These are phyloP conservation scores for Hippocampus comes DNA, from an alignment of 2,113 vertebrate species.

Conservation along the genomic window DNA sequence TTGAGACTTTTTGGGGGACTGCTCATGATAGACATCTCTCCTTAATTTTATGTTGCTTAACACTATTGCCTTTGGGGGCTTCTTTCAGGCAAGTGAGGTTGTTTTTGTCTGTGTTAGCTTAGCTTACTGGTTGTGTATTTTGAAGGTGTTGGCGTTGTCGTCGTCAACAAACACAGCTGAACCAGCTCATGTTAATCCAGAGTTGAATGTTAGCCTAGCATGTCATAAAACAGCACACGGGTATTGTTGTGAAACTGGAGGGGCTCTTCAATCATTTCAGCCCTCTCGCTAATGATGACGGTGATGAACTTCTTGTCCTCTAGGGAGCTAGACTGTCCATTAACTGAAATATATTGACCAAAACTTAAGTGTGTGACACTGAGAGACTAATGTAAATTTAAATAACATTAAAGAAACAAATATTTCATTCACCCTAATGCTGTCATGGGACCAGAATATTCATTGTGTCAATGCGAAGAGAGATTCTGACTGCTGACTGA, in stretches of 20 bases:
- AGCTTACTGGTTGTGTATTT: constrained; percentile 1
- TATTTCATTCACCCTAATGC: not conserved
- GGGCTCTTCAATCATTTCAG: not conserved
- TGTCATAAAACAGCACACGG: not conserved
- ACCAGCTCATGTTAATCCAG: not conserved
- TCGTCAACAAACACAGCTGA: not conserved
- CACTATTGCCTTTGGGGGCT: not conserved
- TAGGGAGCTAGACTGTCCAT: not conserved
- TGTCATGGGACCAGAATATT: too few relatives aligned
- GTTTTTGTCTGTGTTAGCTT: not conserved
- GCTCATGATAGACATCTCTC: not conserved
- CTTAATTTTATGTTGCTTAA: not conserved
- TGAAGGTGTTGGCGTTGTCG: not conserved
- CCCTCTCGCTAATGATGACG: not conserved
- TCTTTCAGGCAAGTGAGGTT: not conserved
- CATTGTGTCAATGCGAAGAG: too few relatives aligned
- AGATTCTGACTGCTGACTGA: too few relatives aligned
- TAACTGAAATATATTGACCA: not conserved
- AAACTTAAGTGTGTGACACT: not conserved
- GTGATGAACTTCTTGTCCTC: not conserved
- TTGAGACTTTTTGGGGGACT: not conserved
- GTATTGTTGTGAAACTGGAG: not conserved
- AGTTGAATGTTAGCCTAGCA: not conserved
- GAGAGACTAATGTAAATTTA: not conserved
- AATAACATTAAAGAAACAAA: not conserved